Conservation (phyloP, 2,113 vertebrate genomes). For the Phrynosoma blainvillii region DNA sequence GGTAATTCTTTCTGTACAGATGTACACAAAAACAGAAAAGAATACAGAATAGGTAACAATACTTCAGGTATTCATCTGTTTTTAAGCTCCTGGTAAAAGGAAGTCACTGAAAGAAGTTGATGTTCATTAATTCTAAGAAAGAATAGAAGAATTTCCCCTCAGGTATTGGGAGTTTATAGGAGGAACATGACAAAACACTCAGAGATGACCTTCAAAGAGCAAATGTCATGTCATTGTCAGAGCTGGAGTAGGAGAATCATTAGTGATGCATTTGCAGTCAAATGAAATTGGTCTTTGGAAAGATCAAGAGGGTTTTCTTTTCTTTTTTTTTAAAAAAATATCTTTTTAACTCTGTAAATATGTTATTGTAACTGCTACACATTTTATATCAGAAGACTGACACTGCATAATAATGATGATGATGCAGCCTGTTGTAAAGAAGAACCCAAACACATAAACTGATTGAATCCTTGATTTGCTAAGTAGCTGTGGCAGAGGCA, state of each 20-base stretch:
- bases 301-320: not conserved
- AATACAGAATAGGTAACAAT: no score
- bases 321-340: constrained; percentile 9
- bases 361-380: not conserved
- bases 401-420: not conserved
- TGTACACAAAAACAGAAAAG: not conserved
- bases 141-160: not conserved
- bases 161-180: accelerated
- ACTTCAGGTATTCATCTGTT: no score
- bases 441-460: not conserved
- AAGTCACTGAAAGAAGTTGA: not conserved
- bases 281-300: not conserved
- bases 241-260: accelerated
- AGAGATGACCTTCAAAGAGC: not conserved
- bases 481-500: not conserved
- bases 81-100: no score
- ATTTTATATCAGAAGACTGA: not conserved
- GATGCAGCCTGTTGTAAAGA: not conserved
- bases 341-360: accelerated
- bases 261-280: not conserved
- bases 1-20: not conserved
- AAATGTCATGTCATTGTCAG: accelerated
- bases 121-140: not conserved
- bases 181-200: not conserved
- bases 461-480: not conserved